Percentiles rank a stretch among this genome's conserved stretches.
phyloP scores from a whole-genome alignment of 35 echinoderm and acorn worm genomes.

The Amphiura filiformis region DNA sequence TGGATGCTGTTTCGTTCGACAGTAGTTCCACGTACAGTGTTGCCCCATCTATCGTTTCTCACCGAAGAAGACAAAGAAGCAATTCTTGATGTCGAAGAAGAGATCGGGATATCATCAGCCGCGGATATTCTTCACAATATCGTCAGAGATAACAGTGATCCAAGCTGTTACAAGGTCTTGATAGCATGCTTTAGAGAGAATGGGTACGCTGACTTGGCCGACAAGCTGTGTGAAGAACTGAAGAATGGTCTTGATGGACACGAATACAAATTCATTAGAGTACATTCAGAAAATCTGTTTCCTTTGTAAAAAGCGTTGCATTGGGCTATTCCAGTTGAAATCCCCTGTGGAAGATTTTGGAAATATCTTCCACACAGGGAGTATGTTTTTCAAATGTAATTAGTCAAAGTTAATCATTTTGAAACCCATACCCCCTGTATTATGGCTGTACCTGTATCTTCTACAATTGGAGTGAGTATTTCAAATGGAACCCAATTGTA shows the following conservation, averaged over 20 bases:
- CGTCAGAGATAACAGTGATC: neutral
- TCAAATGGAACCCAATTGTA: too few species aligned
- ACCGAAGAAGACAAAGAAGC: neutral
- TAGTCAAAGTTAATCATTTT: too few species aligned
- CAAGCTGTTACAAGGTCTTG: neutral
- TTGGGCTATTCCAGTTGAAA: too few species aligned
- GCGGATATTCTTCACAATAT: neutral
- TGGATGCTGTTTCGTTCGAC: neutral
- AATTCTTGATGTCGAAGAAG: neutral
- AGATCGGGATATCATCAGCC: neutral
- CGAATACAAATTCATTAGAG: neutral
- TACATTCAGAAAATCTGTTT: neutral
- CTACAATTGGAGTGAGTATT: too few species aligned
- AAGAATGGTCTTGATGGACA: neutral
- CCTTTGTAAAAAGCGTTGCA: neutral
- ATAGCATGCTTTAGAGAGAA: neutral
- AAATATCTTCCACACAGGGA: too few species aligned
- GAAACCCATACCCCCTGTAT: too few species aligned
- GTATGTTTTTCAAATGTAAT: too few species aligned
- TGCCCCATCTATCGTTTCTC: neutral
- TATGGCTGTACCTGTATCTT: too few species aligned
- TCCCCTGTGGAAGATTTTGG: too few species aligned
- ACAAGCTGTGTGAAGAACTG: neutral
- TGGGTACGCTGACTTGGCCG: neutral
- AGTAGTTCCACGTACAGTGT: neutral